Evolutionary conservation across 2,797 vertebrate species (phyloP), one percentile per base, ranked within the genome.

Genomic region (Epinephelus awoara): DNA sequence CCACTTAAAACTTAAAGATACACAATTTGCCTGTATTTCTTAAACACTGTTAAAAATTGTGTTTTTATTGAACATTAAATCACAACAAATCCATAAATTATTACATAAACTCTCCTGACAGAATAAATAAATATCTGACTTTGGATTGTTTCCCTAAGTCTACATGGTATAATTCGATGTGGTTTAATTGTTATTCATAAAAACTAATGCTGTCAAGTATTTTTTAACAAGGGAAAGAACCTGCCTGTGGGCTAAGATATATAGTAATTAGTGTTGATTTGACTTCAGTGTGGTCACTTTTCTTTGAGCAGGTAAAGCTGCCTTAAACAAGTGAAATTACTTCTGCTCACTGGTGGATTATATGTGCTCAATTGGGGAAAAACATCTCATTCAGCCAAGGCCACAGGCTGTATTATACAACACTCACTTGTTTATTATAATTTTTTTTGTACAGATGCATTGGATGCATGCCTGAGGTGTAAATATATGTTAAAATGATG

Each of bases 111-210:
- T 44, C 44, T 46, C 40, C 29, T 21, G 49, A 47, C 38, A 67
- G 6, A 49, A 47, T 40, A 27, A 42, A 4, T 7, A 40, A 40
- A 42, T 18, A 27, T 38, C 21, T 58, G 34, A 46, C 2, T 4
- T 15, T 23, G 12, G 44, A 58, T 58, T 3, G 17, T 69, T 64
- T 40, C 64, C 40, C 62, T 15, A 2, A 19, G 46, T 66, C 11
- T 49, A 40, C 19, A 13, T 54, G 14, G n/a, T 71, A 14, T 58
- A 51, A 66, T 61, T 69, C 59, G 71, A 51, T 47, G 4, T 38
- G 19, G 15, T 61, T 47, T 52, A 57, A 18, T 11, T 64, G 50
- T 65, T 71, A 59, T 38, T 46, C 29, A 15, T 55, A 21, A 72
- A 52, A 58, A 23, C 6, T 10, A 47, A 49, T 34, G 3, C 17